Base-by-base conservation (phyloP, 2,888 invertebrate genomes). In the Agrilus mali region DNA sequence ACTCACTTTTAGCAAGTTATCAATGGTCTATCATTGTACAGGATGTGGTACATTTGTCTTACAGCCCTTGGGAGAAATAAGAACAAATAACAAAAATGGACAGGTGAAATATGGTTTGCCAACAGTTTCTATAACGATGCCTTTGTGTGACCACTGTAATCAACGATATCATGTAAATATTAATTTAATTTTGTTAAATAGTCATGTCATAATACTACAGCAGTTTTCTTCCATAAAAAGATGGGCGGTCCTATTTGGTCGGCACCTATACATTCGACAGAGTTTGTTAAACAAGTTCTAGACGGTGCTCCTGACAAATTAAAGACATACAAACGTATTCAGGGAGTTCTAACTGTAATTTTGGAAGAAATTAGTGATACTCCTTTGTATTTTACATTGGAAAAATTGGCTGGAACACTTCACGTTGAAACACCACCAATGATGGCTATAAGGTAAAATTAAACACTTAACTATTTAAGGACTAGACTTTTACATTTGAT, bases 161-260 rank as follows among this genome's bases (percentile, higher is more conserved):
- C 77, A 80, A 54, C 74, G 71, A 42, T 82, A 85, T 64, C 82
- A 85, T 60, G 81, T 88, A 65, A 72, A 72, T 63, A 48, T 45
- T 33, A 17, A 40, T 17, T 38, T 44, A 22, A 45, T 41, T 45
- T 32, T 35, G 15, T 16, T 38, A 39, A 38, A 13, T 10, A 27
- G 27, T 12, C 33, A 12, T n/a, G n/a, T n/a, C 20, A 20, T 20
- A 20, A 14, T 39, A 42, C 37, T 49, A 51, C 27, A 10, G 5
- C 4, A 27, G 5, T 27, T 10, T 8, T 27, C 27, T 32, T 38
- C 33, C 40, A 45, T 43, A 43, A 10, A 10, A 27, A 88, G 82
- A 65, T 90, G 52, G 92, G 90, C 8, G 98, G 98, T 1, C 98
- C 98, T 0, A 82, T 99, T 52, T 98, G 96, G 94, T 77, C 84